Conservation (phyloP, 1,140 invertebrate species). For the Chironomus striatipennis region DNA sequence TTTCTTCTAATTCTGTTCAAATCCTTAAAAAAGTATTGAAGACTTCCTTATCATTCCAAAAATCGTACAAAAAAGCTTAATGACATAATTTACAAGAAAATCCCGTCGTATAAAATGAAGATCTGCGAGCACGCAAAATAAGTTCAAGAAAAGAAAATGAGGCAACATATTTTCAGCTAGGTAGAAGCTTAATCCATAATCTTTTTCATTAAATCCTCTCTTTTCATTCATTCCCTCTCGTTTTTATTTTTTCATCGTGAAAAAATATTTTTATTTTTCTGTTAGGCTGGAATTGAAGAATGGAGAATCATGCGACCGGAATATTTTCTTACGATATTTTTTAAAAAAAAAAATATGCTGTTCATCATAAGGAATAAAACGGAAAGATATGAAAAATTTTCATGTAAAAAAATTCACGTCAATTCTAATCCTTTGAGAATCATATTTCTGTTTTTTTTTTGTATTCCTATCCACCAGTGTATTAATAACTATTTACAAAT, state of each 20-base stretch:
- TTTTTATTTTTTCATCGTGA: not conserved
- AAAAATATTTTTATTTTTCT: not conserved
- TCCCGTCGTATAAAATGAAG: not conserved
- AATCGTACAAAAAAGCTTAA: not conserved
- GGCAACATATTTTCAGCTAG: not conserved
- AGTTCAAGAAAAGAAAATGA: not conserved
- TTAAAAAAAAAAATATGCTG: no score
- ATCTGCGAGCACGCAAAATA: not conserved
- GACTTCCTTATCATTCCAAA: not conserved
- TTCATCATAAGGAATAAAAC: not conserved
- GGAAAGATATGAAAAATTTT: not conserved
- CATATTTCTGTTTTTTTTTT: not conserved
- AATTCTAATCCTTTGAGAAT: not conserved
- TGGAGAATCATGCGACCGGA: no score
- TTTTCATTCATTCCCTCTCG: no score
- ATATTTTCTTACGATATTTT: no score
- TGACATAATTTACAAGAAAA: constrained; percentile 9
- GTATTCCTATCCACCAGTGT: not conserved
- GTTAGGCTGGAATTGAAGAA: no score
- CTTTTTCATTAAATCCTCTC: no score
- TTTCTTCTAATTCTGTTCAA: no score
- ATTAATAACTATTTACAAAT: constrained; percentile 10
- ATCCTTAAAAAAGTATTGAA: not conserved
- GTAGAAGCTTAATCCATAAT: not conserved
- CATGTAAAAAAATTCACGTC: not conserved